These are phyloP conservation scores for Hafferia zeledoni DNA, from an alignment of 2,797 vertebrate genomes.

Conservation along the genomic window DNA sequence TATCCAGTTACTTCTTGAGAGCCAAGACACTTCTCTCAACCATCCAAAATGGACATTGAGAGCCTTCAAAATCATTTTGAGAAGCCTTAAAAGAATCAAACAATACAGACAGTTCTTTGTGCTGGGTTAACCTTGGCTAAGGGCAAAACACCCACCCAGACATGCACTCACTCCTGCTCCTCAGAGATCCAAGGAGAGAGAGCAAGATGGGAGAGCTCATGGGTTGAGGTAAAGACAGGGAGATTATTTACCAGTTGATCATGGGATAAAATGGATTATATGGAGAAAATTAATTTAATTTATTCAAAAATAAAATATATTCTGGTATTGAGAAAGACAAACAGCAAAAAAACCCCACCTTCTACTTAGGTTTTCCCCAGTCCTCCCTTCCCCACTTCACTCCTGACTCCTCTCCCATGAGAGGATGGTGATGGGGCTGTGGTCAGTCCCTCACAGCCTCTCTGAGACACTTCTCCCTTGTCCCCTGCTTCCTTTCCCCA, in stretches of 20 bases:
- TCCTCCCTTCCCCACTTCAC: fast-evolving
- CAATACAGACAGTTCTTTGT: background rate
- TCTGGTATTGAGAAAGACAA: background rate
- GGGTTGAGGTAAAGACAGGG: background rate
- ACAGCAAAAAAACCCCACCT: background rate
- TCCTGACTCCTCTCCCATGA: background rate
- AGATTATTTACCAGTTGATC: background rate
- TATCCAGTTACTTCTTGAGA: background rate
- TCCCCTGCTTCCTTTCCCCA: background rate
- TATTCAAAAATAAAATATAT: background rate
- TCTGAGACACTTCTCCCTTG: background rate
- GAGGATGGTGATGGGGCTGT: background rate
- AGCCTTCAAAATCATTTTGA: background rate
- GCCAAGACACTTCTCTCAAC: background rate
- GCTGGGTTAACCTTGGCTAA: background rate
- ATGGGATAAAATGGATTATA: background rate
- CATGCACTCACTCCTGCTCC: background rate
- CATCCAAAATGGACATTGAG: background rate
- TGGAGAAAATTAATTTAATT: background rate
- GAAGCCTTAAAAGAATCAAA: background rate
- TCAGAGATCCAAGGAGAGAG: background rate
- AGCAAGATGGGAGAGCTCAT: background rate
- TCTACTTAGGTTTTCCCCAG: background rate
- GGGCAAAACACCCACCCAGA: background rate
- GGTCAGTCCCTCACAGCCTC: background rate